Base-by-base conservation (phyloP, 2,888 invertebrate species). In the Protodeltote pygarga region DNA sequence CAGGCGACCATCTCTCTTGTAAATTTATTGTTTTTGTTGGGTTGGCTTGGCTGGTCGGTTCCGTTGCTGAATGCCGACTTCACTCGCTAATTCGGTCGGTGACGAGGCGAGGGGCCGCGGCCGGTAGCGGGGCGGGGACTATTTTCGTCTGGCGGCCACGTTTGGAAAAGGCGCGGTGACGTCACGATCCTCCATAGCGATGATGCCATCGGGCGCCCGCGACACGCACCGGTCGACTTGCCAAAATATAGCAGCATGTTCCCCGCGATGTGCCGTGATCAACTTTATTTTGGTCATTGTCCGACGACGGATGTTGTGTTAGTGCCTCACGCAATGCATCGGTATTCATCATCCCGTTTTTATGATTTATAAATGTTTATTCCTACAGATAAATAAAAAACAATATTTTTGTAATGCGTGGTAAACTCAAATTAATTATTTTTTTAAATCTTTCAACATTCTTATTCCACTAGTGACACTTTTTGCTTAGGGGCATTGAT, bases 131-230 rank as follows among this genome's bases (percentile, higher is more conserved):
- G 82, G 85, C 81, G 88, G 88, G 87, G 85, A 81, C 90, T 92
- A 92, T 92, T 92, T 92, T 90, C 85, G 92, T 92, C 91, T 92
- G 91, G 88, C 90, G 87, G 90, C 89, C 89, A 89, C 90, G 90
- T 90, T 92, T 90, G 90, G 89, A 91, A 90, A 91, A 92, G 87
- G 90, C 81, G 81, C 74, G 89, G 78, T 90, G 90, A 91, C 91
- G 91, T 92, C 91, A 92, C 87, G 80, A 77, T 85, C 84, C 83
- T 86, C 89, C 81, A 80, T 83, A 80, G 90, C 90, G 91, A 89
- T 92, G 91, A 89, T 90, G 90, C 89, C 91, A 91, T 89, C 89
- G 85, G 71, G 75, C 83, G 81, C 65, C 76, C 83, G 86, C 89
- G 89, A 88, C 89, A 87, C 89, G 84, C 85, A 85, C 83, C 76